phyloP scores from a whole-genome alignment of 2,797 vertebrate genomes.

The Neopelma chrysocephalum region DNA sequence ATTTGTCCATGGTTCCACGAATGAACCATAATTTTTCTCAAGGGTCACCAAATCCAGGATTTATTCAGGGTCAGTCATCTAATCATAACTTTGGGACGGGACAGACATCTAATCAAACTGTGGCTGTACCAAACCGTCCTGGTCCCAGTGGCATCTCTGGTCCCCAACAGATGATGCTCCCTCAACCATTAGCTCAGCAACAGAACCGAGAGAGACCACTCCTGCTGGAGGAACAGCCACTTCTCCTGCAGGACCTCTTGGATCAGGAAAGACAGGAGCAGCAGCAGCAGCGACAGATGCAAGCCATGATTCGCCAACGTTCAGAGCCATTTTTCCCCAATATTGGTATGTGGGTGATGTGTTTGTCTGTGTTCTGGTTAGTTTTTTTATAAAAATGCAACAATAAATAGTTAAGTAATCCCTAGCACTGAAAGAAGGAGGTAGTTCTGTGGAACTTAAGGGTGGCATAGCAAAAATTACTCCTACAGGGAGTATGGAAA shows the following conservation, averaged over 20 bases:
- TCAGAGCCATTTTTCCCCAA: constrained; percentile 97
- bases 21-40: constrained; percentile 79
- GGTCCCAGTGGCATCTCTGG: constrained; percentile 73
- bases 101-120: constrained; percentile 75
- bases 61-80: constrained; percentile 75
- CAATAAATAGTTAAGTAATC: background rate
- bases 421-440: background rate
- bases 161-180: constrained; percentile 82
- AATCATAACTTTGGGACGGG: constrained; percentile 81
- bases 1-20: constrained; percentile 71
- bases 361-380: background rate
- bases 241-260: constrained; percentile 94
- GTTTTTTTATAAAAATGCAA: background rate
- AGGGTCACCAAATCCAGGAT: constrained; percentile 73
- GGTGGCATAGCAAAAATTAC: background rate
- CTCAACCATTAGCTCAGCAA: constrained; percentile 80
- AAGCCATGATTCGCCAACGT: constrained; percentile 98
- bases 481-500: background rate
- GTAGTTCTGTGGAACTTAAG: background rate
- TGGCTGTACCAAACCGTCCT: constrained; percentile 77
- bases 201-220: constrained; percentile 86
- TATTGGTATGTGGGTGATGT: constrained; percentile 83
- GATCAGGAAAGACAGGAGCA: constrained; percentile 98
- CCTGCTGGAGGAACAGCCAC: constrained; percentile 94
- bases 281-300: constrained; percentile 98